Conservation (phyloP, 53 echinoderm and acorn worm species). For the Arbacia lixula region DNA sequence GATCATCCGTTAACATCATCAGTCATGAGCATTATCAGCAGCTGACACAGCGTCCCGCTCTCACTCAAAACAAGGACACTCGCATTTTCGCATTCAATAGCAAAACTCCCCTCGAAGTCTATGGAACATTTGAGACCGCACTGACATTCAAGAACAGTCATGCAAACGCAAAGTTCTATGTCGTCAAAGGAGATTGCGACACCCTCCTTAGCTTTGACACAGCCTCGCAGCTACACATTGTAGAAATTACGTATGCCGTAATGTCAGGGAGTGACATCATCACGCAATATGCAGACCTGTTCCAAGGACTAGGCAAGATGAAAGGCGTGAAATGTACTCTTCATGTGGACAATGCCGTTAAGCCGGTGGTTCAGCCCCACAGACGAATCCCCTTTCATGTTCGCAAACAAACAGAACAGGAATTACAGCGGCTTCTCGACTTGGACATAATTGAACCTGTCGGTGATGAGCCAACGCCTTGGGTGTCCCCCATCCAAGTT, state of each 20-base stretch:
- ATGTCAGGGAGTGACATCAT: neutral
- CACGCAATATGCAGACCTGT: slow-evolving; percentile 53
- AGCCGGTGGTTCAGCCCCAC: slow-evolving; percentile 70
- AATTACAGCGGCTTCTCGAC: slow-evolving; percentile 52
- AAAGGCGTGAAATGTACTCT: slow-evolving; percentile 56
- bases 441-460: slow-evolving; percentile 80
- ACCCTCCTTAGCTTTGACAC: slow-evolving; percentile 49
- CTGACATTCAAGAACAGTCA: too few relatives aligned
- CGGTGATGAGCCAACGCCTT: slow-evolving; percentile 56
- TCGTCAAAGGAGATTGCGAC: too few relatives aligned
- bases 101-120: too few relatives aligned
- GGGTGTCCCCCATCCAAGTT: slow-evolving; percentile 70
- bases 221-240: slow-evolving; percentile 23
- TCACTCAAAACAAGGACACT: too few relatives aligned
- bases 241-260: neutral
- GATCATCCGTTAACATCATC: too few relatives aligned
- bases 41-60: too few relatives aligned
- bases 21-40: too few relatives aligned
- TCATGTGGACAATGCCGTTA: slow-evolving; percentile 61
- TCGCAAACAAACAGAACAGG: slow-evolving; percentile 55
- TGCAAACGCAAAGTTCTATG: too few relatives aligned
- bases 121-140: too few relatives aligned
- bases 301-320: slow-evolving; percentile 67
- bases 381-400: slow-evolving; percentile 72
- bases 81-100: too few relatives aligned